Evolutionary conservation across 2,797 vertebrate genomes (phyloP).

Genomic region (Cossypha caffra): DNA sequence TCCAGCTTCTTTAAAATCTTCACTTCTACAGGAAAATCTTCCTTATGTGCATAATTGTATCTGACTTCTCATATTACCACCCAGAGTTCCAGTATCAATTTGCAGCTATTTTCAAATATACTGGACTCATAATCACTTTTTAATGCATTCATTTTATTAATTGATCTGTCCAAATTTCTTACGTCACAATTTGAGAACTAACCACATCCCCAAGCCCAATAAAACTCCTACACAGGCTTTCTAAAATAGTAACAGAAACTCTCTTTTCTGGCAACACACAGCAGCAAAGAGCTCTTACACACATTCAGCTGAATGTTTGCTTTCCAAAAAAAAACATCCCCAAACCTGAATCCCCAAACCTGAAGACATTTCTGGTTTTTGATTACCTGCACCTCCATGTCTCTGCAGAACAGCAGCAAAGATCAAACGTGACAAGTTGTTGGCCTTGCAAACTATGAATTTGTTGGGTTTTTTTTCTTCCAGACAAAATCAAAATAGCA

Average conservation of each 20-base stretch:
- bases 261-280: not conserved
- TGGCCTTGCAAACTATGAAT: not conserved
- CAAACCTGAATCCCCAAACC: not conserved
- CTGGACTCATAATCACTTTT: not conserved
- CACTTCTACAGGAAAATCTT: not conserved
- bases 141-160: not conserved
- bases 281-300: not conserved
- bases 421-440: not conserved
- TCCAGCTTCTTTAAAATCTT: not conserved
- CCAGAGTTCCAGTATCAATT: not conserved
- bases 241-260: not conserved
- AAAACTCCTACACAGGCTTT: not conserved
- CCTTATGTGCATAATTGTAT: not conserved
- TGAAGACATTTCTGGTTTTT: not conserved
- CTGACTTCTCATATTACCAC: not conserved
- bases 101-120: not conserved
- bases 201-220: not conserved
- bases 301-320: not conserved
- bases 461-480: not conserved
- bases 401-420: fast-evolving
- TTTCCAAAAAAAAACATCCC: not conserved
- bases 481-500: not conserved
- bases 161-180: not conserved
- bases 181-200: not conserved
- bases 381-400: not conserved